Base-by-base conservation (phyloP, 2,888 invertebrate genomes). In the Aquatica leii region DNA sequence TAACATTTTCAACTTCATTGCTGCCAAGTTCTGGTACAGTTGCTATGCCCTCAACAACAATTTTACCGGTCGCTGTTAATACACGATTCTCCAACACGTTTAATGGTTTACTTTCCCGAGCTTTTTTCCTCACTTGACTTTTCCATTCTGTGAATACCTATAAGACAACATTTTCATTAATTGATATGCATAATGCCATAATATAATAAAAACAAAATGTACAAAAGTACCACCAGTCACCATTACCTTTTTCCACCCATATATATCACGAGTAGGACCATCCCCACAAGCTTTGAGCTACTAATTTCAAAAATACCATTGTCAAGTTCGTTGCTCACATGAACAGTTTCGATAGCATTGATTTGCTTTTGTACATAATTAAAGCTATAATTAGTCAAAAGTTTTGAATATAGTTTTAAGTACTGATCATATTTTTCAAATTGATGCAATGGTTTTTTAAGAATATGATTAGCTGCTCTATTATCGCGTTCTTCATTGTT, bases 201-300 rank as follows among this genome's bases (percentile, higher is more conserved):
- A 4, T 14, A 43, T 31, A 31, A 43, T 43, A 43, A 17, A 4
- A 31, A 31, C 31, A 40, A 6, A n/a, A n/a, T n/a, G n/a, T 12
- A 40, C 12, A 40, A 11, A 6, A n/a, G 11, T 40, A 40, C n/a
- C n/a, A n/a, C n/a, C n/a, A n/a, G n/a, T n/a, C n/a, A n/a, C n/a
- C n/a, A 43, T 43, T 43, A 43, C 41, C 41, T 43, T 43, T 43
- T 43, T 43, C 41, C 41, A 43, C 3, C 6, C 40, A 40, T 40
- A n/a, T 3, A 40, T 17, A 43, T 43, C 41, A 17, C 41, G 41
- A 6, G 41, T 43, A 17, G 41, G 41, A 6, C 41, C 41, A 43
- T 14, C 41, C 17, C 12, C 41, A 43, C 12, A 43, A 15, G 41
- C 31, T 31, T 31, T 31, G 31, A 31, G 31, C 31, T 31, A 31